Evolutionary conservation across 2,888 invertebrate species (phyloP), one percentile per base, ranked within the genome.

Genomic region (Oxyteleia sp.): DNA sequence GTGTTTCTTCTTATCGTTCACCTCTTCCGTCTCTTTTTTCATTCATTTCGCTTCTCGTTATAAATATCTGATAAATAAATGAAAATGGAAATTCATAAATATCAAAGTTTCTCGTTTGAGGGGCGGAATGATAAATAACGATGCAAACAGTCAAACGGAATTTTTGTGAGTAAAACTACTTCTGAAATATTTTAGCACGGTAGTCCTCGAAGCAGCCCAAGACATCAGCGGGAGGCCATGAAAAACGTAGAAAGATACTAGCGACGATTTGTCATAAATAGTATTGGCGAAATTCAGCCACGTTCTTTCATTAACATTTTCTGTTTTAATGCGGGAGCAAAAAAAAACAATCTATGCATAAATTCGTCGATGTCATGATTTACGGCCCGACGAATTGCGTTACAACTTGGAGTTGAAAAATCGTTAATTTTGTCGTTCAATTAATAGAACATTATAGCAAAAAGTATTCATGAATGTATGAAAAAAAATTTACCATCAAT

Each of bases 201-300:
- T 88, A 88, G 87, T 87, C 86, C 59, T 71, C 63, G 55, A 66
- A 66, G 76, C 71, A 66, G 32, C 38, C 69, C 79, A 72, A 72
- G 80, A 82, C 82, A 76, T 86, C 83, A 83, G 84, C 83, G 69
- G 84, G 83, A 55, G 72, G 82, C 78, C 84, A 57, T 83, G 82
- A 84, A 68, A 63, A 76, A 85, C 84, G 72, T 66, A 66, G 82
- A 86, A 82, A 85, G 87, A 88, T 87, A 87, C 87, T 82, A 66
- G 79, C 87, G 75, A 84, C 83, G 87, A 85, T 87, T 88, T 87
- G 86, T 87, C 87, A 87, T 87, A 87, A 88, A 87, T 86, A 86
- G 85, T 82, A 87, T 84, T 82, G 82, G 76, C 78, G 64, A 85
- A 83, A 85, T 82, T 85, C 85, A 74, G 69, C 75, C 66, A 55